Evolutionary conservation across 2,113 vertebrate genomes (phyloP).

Genomic region (Tragelaphus scriptus): DNA sequence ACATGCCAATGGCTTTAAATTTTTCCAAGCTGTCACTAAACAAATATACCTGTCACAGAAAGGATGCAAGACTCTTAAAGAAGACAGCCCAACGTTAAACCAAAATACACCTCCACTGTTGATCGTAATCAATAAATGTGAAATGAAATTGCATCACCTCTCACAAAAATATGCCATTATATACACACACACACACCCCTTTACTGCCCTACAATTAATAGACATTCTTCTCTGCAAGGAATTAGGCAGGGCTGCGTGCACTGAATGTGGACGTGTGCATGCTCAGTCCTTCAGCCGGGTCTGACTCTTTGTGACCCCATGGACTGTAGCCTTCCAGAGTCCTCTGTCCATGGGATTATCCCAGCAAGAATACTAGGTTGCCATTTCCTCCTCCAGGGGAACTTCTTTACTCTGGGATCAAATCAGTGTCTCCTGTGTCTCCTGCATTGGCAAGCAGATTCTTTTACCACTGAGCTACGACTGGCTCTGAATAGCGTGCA

Average conservation of each 20-base stretch:
- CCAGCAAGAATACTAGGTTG: not conserved
- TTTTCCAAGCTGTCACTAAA: slow-evolving; percentile 3
- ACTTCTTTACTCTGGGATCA: not conserved
- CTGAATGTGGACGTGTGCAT: not conserved
- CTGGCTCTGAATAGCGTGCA: not conserved
- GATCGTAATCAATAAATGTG: not conserved
- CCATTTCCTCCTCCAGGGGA: not conserved
- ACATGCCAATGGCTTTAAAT: not conserved
- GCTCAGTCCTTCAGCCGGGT: not conserved
- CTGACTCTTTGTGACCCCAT: not conserved
- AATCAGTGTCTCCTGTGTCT: not conserved
- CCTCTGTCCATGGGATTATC: not conserved
- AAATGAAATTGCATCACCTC: not conserved
- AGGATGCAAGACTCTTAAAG: not conserved
- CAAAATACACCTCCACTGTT: not conserved
- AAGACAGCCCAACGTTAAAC: not conserved
- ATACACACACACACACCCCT: not conserved
- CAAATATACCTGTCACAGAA: not conserved
- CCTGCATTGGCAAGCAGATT: not conserved
- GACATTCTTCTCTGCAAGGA: not conserved
- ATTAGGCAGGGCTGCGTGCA: not conserved
- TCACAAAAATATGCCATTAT: not conserved
- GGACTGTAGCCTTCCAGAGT: not conserved
- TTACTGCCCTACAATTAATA: not conserved
- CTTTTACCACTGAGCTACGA: not conserved